Percentiles rank a stretch among this genome's conserved stretches.
Conservation (phyloP, 53 echinoderm and acorn worm species). For the Temnopleurus reevesii region DNA sequence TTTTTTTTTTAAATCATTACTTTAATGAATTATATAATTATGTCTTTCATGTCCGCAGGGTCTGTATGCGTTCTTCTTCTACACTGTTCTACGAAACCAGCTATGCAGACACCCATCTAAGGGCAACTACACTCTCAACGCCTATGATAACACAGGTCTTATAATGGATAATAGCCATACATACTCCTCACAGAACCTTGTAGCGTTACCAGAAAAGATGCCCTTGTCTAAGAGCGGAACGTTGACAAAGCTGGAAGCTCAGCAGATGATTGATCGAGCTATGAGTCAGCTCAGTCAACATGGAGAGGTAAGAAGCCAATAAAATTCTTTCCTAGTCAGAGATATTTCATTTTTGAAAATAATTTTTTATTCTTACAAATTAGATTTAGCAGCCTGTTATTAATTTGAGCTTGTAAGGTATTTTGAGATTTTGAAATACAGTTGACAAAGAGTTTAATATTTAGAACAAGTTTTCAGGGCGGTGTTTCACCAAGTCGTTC, state of each 20-base stretch:
- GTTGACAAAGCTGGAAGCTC: constrained; percentile 75
- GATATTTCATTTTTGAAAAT: no score
- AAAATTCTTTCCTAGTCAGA: no score
- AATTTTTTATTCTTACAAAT: no score
- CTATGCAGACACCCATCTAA: constrained; percentile 80
- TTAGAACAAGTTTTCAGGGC: no score
- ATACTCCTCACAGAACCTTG: constrained; percentile 59
- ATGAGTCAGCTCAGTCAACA: constrained; percentile 53
- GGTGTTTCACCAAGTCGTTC: no score
- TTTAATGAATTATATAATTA: background rate
- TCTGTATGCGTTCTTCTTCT: constrained; percentile 88
- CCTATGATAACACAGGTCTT: constrained; percentile 81
- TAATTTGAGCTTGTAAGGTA: no score
- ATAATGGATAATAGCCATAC: constrained; percentile 83
- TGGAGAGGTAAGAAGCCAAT: constrained; percentile 29
- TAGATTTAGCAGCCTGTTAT: no score
- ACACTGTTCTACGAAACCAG: constrained; percentile 94
- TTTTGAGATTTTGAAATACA: no score
- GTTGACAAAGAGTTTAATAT: no score
- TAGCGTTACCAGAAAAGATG: constrained; percentile 73
- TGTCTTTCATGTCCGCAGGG: constrained; percentile 61
- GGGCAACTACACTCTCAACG: constrained; percentile 96
- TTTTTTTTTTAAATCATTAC: no score
- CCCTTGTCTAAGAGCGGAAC: constrained; percentile 56
- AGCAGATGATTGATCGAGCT: constrained; percentile 56